Percentiles rank a stretch among this genome's conserved stretches.
Conservation (phyloP, 2,888 invertebrate genomes). For the Dichetophora obliterata region DNA sequence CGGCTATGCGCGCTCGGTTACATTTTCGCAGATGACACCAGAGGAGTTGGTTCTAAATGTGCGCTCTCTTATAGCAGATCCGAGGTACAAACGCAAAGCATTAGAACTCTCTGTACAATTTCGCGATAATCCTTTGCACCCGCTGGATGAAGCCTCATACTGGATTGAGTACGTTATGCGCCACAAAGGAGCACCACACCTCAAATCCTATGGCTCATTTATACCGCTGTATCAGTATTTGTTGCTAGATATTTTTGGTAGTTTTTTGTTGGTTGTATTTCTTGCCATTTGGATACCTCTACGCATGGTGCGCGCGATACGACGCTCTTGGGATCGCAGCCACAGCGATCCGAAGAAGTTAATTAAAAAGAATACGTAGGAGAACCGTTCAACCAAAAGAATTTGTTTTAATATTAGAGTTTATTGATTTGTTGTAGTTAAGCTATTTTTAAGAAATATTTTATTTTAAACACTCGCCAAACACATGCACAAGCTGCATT, state of each 20-base stretch:
- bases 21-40: slow-evolving; percentile 65
- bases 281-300: slow-evolving; percentile 56
- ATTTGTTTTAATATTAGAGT: neutral
- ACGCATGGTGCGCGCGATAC: slow-evolving; percentile 37
- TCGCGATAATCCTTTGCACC: slow-evolving; percentile 72
- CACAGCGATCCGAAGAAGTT: neutral
- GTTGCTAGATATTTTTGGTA: slow-evolving; percentile 71
- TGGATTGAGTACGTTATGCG: slow-evolving; percentile 75
- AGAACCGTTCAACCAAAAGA: too few relatives aligned
- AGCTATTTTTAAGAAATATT: too few relatives aligned
- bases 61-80: slow-evolving; percentile 64
- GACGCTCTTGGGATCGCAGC: neutral
- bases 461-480: too few relatives aligned
- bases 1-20: slow-evolving; percentile 67
- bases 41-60: slow-evolving; percentile 64
- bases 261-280: slow-evolving; percentile 52
- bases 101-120: slow-evolving; percentile 71
- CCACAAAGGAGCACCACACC: slow-evolving; percentile 67
- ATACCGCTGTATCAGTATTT: slow-evolving; percentile 69
- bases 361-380: neutral
- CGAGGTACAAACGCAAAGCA: slow-evolving; percentile 67
- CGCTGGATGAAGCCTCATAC: slow-evolving; percentile 73
- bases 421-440: neutral
- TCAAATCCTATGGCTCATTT: slow-evolving; percentile 68
- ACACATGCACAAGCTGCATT: too few relatives aligned